phyloP scores from a whole-genome alignment of 2,797 vertebrate genomes.

The Eutrigla gurnardus region DNA sequence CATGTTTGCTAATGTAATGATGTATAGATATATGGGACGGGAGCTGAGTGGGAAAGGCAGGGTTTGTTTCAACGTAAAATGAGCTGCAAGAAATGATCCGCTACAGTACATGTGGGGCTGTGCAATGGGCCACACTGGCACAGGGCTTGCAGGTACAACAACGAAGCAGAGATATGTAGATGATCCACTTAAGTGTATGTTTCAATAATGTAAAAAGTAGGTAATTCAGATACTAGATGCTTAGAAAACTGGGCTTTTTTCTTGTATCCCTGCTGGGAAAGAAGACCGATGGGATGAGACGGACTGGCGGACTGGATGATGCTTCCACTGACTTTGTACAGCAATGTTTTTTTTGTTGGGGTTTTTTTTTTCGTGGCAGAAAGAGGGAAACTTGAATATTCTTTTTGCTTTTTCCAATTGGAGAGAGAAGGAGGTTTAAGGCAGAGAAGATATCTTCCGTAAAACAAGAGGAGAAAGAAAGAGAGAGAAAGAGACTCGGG shows the following conservation, averaged over 20 bases:
- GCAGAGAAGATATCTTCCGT: conserved; percentile 48
- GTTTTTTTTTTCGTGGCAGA: conserved; percentile 15
- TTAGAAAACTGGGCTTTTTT: conserved; percentile 55
- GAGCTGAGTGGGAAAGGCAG: conserved; percentile 20
- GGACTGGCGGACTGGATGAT: conserved; percentile 57
- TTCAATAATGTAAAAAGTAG: conserved; percentile 72
- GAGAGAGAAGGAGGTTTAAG: conserved; percentile 46
- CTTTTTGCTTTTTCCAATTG: conserved; percentile 52
- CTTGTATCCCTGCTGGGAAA: conserved; percentile 44
- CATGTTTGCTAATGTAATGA: conserved; percentile 29
- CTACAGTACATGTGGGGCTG: conserved; percentile 35
- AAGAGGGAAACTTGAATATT: conserved; percentile 65
- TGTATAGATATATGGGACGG: conserved; percentile 28
- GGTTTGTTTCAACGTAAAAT: conserved; percentile 52
- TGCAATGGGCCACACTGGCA: conserved; percentile 40
- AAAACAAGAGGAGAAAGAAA: conserved; percentile 48
- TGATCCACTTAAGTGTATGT: conserved; percentile 58
- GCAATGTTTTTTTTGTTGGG: conserved; percentile 36
- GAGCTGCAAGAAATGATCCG: conserved; percentile 37
- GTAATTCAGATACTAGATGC: conserved; percentile 63
- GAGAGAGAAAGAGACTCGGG: conserved; percentile 76
- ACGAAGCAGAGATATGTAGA: conserved; percentile 61
- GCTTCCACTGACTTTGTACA: conserved; percentile 76
- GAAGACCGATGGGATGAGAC: conserved; percentile 47
- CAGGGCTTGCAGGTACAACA: conserved; percentile 45